A percentile compares a stretch with the other conserved stretches of the same genome.
Conservation (phyloP, 2,888 invertebrate species). For the Drosophila setosimentum region DNA sequence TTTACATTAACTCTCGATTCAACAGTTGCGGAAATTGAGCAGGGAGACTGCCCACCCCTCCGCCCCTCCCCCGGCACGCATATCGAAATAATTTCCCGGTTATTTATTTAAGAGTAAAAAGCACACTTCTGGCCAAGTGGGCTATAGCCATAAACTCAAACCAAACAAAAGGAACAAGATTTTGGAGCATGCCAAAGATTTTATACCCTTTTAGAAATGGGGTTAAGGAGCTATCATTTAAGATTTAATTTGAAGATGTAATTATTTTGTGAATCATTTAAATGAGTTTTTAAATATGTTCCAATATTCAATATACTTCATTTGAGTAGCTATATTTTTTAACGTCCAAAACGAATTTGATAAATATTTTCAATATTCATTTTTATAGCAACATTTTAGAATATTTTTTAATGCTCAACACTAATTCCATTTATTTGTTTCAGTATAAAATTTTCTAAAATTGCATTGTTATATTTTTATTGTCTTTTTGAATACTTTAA, state of each 20-base stretch:
- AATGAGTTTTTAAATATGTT: neutral
- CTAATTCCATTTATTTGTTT: too few relatives aligned
- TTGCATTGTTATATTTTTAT: accelerated
- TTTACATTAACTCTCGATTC: slow-evolving; percentile 55
- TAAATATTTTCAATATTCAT: neutral
- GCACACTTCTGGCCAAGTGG: slow-evolving; percentile 44
- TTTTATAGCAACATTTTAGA: neutral
- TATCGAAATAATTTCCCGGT: slow-evolving; percentile 31
- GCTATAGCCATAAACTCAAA: slow-evolving; percentile 24
- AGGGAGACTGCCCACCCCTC: too few relatives aligned
- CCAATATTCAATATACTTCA: neutral
- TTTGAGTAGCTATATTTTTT: neutral
- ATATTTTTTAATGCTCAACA: too few relatives aligned
- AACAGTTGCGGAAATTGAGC: slow-evolving; percentile 12
- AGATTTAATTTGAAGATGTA: accelerated
- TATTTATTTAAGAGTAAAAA: slow-evolving; percentile 44
- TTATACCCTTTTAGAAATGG: neutral
- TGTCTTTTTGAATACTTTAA: neutral
- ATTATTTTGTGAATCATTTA: neutral
- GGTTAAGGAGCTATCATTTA: neutral
- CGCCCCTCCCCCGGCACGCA: neutral
- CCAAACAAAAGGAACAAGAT: slow-evolving; percentile 6
- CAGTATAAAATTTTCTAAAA: neutral
- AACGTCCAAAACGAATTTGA: neutral
- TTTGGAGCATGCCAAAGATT: neutral